A percentile compares a stretch with the other conserved stretches of the same genome.
phyloP scores from a whole-genome alignment of 2,113 vertebrate species.

The Spheniscus mendiculus region DNA sequence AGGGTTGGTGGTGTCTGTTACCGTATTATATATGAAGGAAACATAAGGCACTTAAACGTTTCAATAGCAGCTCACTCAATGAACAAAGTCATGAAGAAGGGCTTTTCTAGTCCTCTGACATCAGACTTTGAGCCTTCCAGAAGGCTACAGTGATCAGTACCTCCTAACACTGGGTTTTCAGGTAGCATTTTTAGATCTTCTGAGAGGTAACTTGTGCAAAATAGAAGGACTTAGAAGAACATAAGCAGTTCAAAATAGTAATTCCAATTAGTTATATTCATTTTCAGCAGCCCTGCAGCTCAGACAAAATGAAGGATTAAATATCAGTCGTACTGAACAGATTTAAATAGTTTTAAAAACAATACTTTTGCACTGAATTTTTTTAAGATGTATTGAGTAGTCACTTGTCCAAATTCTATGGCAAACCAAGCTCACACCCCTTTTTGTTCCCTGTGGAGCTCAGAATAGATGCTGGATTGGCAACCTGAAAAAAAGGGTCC shows the following conservation, averaged over 20 bases:
- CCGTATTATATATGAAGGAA: background rate
- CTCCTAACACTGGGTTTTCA: background rate
- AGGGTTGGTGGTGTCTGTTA: background rate
- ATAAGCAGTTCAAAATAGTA: background rate
- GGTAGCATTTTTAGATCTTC: background rate
- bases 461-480: background rate
- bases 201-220: background rate
- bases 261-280: background rate
- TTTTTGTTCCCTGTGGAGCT: background rate
- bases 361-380: background rate
- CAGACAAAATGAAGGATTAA: background rate
- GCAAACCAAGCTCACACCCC: background rate
- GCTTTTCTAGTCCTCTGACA: background rate
- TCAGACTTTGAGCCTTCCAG: background rate
- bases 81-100: background rate
- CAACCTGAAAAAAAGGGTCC: background rate
- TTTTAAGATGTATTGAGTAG: background rate
- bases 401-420: background rate
- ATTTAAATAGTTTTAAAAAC: background rate
- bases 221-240: background rate
- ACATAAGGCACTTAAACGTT: background rate
- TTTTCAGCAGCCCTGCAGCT: background rate
- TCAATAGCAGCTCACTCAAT: background rate
- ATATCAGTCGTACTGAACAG: background rate
- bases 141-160: background rate